Base-by-base conservation (phyloP, 1,140 invertebrate genomes). In the Pseudachorutes palmiensis region DNA sequence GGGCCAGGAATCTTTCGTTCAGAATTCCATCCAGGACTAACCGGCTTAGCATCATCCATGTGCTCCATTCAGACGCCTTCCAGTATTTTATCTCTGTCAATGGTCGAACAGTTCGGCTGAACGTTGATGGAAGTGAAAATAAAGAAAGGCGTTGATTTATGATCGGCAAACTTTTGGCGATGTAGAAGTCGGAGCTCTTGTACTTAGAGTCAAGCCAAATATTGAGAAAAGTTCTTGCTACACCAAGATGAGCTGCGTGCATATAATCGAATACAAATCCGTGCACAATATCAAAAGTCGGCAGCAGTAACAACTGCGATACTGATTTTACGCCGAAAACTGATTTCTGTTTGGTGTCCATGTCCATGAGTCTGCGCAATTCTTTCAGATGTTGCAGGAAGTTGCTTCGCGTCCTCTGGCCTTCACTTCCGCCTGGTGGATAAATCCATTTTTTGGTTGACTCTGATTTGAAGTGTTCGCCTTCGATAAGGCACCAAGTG, bases 191-290 rank as follows among this genome's bases (percentile, higher is more conserved):
- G 19, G 24, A 22, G 1, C 22, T 26, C 14, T 65, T 36, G 60
- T 75, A 66, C 22, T 30, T 57, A 0, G 62, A 33, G 57, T 74
- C 65, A 30, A 75, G 64, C 70, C 74, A 73, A 14, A 49, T 26
- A 2, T 12, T 55, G 12, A 65, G 28, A 65, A 76, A 71, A 12
- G 32, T 48, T 69, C 65, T 70, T 12, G 65, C 49, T 14, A 74
- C 68, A 1, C 73, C 74, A n/a, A 72, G 45, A 12, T 70, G 66
- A 32, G 45, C 57, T n/a, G 55, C 31, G 29, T 75, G 74, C 64
- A 76, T 69, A 61, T 70, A 70, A 64, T 76, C 75, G 16, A 71
- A 74, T 0, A 68, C 66, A 65, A 76, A 74, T 16, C 72, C 73
- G 36, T 45, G 32, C 3, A 70, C 65, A 19, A 76, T 66, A 65